Evolutionary conservation across 2,797 vertebrate species (phyloP), one percentile per base, ranked within the genome.

Genomic region (Etheostoma nigrum): DNA sequence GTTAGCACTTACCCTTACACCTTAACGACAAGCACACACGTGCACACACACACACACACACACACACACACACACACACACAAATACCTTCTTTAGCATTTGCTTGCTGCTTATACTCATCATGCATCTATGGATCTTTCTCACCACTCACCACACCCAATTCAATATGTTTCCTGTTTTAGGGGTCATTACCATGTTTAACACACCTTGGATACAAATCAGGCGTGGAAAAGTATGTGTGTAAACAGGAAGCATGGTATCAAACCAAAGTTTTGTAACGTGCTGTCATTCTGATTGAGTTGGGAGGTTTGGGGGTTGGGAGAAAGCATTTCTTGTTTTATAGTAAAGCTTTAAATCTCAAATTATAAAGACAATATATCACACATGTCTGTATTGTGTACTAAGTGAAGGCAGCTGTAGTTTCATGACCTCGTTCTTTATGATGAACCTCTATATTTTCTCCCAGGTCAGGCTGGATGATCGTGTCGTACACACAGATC

Each of bases 391-490:
- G 19, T 44, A 12, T 36, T 59, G 5, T 73, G 14, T 59, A 12
- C 4, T 21, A 53, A 47, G 9, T 2, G 4, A 60, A 42, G 21
- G 5, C 51, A 55, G 15, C 4, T 10, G 48, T 66, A 0, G 44
- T 54, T 5, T n/a, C 45, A 54, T 60, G 30, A 47, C 48, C 12
- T 73, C 18, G 3, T 19, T 33, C 18, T 77, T 59, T 72, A 13
- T 71, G 3, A 54, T 57, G 19, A 45, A 52, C 2, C 33, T 64
- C 30, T 10, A 9, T 5, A 19, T 40, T 1, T 83, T 70, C 14
- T 63, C 52, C 4, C 88, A 99, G 98, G 92, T 99, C 82, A 95
- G 92, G 90, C 91, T 94, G 2, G 97, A 98, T 0, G 98, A 99
- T 59, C 96, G 97, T 6, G 89, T 98, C 16, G 90, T 99, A 78